A percentile compares a stretch with the other conserved stretches of the same genome.
Evolutionary conservation across 2,113 vertebrate species (phyloP).

Genomic region (Phyllopteryx taeniolatus): DNA sequence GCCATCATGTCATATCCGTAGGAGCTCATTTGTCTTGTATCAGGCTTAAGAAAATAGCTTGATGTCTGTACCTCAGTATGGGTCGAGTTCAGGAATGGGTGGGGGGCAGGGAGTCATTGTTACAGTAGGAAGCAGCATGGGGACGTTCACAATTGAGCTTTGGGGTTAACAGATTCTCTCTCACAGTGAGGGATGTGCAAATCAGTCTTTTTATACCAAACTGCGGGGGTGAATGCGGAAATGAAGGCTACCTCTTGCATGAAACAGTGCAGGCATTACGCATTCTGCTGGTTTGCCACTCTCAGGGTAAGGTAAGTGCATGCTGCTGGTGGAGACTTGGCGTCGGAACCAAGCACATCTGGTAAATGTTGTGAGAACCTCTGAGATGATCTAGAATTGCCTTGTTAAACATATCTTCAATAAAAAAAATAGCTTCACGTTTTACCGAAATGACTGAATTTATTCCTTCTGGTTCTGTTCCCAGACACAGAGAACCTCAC

Average conservation of each 20-base stretch:
- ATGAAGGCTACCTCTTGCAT: constrained; percentile 72
- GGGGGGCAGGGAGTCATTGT: constrained; percentile 57
- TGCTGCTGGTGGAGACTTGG: constrained; percentile 67
- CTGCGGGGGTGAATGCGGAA: constrained; percentile 39
- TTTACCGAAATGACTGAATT: constrained; percentile 32
- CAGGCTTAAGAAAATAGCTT: constrained; percentile 67
- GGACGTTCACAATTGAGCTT: constrained; percentile 39
- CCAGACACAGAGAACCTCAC: constrained; percentile 12
- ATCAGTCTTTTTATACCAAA: constrained; percentile 29
- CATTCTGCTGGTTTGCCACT: constrained; percentile 53
- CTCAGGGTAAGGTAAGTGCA: constrained; percentile 59
- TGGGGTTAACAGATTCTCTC: constrained; percentile 29
- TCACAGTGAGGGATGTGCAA: constrained; percentile 39
- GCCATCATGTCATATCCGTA: constrained; percentile 39
- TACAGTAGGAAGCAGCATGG: constrained; percentile 53
- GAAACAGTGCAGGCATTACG: constrained; percentile 72
- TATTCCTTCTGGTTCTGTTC: constrained; percentile 36
- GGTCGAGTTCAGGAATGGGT: constrained; percentile 29
- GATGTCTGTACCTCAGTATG: constrained; percentile 45
- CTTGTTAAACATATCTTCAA: constrained; percentile 34
- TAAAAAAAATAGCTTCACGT: constrained; percentile 35
- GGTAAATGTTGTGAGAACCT: constrained; percentile 63
- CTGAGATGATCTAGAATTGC: constrained; percentile 64
- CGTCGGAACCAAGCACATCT: constrained; percentile 68
- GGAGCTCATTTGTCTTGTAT: constrained; percentile 61